Evolutionary conservation across 2,797 vertebrate genomes (phyloP).

Genomic region (Enteromius viviparus): DNA sequence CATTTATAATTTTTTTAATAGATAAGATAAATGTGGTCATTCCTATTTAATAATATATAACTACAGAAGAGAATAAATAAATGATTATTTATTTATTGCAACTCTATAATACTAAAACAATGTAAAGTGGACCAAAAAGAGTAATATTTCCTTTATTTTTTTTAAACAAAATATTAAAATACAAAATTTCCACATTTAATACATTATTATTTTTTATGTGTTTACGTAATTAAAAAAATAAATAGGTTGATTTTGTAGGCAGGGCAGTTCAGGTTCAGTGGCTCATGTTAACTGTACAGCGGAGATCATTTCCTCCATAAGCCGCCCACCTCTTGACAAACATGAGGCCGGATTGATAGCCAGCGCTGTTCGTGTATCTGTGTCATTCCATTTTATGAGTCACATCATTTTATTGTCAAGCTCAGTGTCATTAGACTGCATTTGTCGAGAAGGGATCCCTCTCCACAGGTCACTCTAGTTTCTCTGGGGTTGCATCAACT

Average conservation of each 20-base stretch:
- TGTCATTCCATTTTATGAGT: slow-evolving; percentile 20
- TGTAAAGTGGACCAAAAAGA: background rate
- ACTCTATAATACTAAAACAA: background rate
- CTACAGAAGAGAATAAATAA: background rate
- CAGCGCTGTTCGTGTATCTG: slow-evolving; percentile 10
- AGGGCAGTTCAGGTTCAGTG: background rate
- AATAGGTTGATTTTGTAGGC: background rate
- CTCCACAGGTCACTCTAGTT: slow-evolving; percentile 36
- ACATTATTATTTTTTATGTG: background rate
- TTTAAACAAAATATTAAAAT: background rate
- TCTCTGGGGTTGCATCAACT: slow-evolving; percentile 41
- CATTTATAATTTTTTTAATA: background rate
- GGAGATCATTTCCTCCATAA: background rate
- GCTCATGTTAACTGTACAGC: background rate
- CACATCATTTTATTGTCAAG: slow-evolving; percentile 33
- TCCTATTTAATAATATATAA: background rate
- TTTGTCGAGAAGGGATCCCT: background rate
- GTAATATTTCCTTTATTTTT: background rate
- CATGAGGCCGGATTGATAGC: background rate
- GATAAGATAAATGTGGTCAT: background rate
- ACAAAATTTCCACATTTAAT: background rate
- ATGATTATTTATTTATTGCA: background rate
- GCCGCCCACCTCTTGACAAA: slow-evolving; percentile 3
- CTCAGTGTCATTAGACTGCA: slow-evolving; percentile 23
- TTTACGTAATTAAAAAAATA: background rate